These are phyloP conservation scores for Sebastolobus altivelis DNA, from an alignment of 2,797 vertebrate genomes.

Conservation along the genomic window DNA sequence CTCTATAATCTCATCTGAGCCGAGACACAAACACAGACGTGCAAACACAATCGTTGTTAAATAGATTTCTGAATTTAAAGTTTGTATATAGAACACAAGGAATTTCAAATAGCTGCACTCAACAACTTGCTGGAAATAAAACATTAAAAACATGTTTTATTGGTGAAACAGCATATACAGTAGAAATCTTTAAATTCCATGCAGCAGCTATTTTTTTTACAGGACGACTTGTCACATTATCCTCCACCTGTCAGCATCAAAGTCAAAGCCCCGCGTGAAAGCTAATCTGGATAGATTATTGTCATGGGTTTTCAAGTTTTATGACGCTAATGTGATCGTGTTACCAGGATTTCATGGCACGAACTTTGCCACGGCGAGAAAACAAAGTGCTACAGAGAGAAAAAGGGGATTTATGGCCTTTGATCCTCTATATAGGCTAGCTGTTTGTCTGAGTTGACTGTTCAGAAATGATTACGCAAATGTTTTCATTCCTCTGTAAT, in stretches of 20 bases:
- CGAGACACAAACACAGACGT: slow-evolving; percentile 21
- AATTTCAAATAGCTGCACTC: not conserved
- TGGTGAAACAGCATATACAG: slow-evolving; percentile 30
- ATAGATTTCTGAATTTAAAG: not conserved
- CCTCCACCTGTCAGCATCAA: slow-evolving; percentile 66
- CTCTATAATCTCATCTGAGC: slow-evolving; percentile 40
- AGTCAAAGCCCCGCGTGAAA: slow-evolving; percentile 55
- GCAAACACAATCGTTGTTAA: slow-evolving; percentile 2
- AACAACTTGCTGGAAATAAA: not conserved
- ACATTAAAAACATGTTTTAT: slow-evolving; percentile 18
- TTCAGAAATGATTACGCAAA: slow-evolving; percentile 55
- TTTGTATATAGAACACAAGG: not conserved
- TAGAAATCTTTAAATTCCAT: slow-evolving; percentile 24
- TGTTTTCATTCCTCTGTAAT: slow-evolving; percentile 72
- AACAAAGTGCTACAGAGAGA: not conserved
- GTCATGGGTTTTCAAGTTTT: slow-evolving; percentile 71
- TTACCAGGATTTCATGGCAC: slow-evolving; percentile 72
- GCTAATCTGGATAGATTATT: slow-evolving; percentile 63
- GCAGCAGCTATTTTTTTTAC: slow-evolving; percentile 1
- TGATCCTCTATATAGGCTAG: not conserved
- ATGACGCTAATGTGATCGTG: slow-evolving; percentile 64
- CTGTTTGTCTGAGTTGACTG: slow-evolving; percentile 48
- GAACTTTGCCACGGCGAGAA: slow-evolving; percentile 23
- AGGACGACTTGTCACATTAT: slow-evolving; percentile 38
- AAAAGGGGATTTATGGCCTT: slow-evolving; percentile 10